These are phyloP conservation scores for Melanaphis sacchari DNA, from an alignment of 1,140 invertebrate species.

Conservation along the genomic window DNA sequence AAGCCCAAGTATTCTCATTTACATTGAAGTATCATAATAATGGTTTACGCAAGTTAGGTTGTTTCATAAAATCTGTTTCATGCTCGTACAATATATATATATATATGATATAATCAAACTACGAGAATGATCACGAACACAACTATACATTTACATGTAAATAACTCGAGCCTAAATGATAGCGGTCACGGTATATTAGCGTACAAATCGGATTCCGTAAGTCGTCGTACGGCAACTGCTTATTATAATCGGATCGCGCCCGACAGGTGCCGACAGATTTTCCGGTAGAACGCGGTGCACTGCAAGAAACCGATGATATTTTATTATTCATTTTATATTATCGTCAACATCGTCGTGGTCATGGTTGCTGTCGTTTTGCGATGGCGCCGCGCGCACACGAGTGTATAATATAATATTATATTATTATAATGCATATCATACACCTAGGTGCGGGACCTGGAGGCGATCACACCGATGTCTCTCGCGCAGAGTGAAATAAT, in stretches of 20 bases:
- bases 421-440: not conserved
- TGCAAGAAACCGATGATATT: not conserved
- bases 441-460: not conserved
- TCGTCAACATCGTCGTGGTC: not conserved
- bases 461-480: not conserved
- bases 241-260: not conserved
- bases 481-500: not conserved
- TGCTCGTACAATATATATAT: too few relatives aligned
- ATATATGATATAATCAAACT: too few relatives aligned
- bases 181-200: not conserved
- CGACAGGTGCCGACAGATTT: not conserved
- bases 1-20: too few relatives aligned
- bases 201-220: not conserved
- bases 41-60: too few relatives aligned
- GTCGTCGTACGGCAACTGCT: not conserved
- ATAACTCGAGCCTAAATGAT: not conserved
- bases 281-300: not conserved
- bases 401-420: not conserved
- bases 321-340: not conserved
- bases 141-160: not conserved
- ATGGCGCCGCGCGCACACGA: not conserved
- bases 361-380: not conserved
- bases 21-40: too few relatives aligned
- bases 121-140: too few relatives aligned
- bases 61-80: too few relatives aligned